Percentiles rank a stretch among this genome's conserved stretches.
phyloP scores from a whole-genome alignment of 2,888 invertebrate genomes.

The Caenorhabditis sp. region DNA sequence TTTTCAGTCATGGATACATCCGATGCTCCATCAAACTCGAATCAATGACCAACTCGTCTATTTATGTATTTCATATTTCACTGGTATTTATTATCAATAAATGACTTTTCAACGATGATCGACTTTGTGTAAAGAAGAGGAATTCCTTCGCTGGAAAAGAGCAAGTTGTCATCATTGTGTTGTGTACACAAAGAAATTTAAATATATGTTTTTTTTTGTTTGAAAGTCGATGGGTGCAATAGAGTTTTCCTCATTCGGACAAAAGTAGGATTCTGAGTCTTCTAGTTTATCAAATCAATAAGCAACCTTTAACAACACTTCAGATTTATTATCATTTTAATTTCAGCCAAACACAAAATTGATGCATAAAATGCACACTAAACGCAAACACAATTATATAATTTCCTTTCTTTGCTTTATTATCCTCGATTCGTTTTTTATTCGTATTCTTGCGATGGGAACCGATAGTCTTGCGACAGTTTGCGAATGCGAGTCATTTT shows the following conservation, averaged over 20 bases:
- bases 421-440: neutral
- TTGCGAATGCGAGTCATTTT: conserved; percentile 14
- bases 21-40: neutral
- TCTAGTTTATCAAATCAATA: neutral
- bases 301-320: neutral
- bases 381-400: neutral
- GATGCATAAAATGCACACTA: conserved; percentile 1
- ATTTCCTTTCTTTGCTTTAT: neutral
- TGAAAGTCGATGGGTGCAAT: too few species aligned
- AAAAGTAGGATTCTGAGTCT: neutral
- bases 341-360: neutral
- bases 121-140: too few species aligned
- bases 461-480: conserved; percentile 5
- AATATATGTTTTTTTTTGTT: too few species aligned
- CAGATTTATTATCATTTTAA: neutral
- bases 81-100: neutral
- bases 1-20: neutral
- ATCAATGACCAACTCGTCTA: neutral
- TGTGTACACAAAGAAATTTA: too few species aligned
- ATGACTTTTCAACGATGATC: too few species aligned
- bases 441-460: neutral
- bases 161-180: too few species aligned
- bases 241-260: too few species aligned
- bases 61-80: neutral
- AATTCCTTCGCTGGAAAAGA: too few species aligned